Evolutionary conservation across 2,888 invertebrate genomes (phyloP).

Genomic region (Trichopoda pennipes): DNA sequence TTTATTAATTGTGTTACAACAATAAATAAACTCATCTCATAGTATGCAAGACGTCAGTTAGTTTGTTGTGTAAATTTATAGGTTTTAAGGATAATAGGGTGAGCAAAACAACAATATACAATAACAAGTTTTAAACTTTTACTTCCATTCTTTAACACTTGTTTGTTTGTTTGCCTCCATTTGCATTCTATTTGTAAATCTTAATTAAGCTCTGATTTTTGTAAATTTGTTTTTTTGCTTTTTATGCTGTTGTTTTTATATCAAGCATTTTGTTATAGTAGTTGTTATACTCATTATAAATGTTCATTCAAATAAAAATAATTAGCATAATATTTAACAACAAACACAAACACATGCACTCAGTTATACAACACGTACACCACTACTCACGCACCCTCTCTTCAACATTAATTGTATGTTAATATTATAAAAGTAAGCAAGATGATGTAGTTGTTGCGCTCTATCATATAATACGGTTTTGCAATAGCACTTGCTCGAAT

Average conservation of each 20-base stretch:
- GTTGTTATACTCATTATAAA: slow-evolving; percentile 60
- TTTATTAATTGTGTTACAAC: slow-evolving; percentile 66
- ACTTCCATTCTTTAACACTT: neutral
- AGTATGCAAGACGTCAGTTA: slow-evolving; percentile 30
- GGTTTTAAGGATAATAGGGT: neutral
- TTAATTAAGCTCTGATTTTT: slow-evolving; percentile 60
- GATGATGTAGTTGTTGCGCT: slow-evolving; percentile 12
- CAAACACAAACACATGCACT: slow-evolving; percentile 18
- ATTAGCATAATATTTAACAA: slow-evolving; percentile 68
- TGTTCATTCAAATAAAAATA: slow-evolving; percentile 59
- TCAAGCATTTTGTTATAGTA: slow-evolving; percentile 27
- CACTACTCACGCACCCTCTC: slow-evolving; percentile 19
- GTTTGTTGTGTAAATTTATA: slow-evolving; percentile 17
- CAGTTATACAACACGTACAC: slow-evolving; percentile 6
- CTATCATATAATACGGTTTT: slow-evolving; percentile 26
- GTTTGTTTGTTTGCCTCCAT: neutral
- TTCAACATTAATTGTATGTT: slow-evolving; percentile 21
- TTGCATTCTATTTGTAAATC: slow-evolving; percentile 13
- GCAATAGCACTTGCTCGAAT: slow-evolving; percentile 10
- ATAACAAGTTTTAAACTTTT: slow-evolving; percentile 10
- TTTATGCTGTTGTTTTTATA: slow-evolving; percentile 30
- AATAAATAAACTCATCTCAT: slow-evolving; percentile 60
- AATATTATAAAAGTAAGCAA: slow-evolving; percentile 2
- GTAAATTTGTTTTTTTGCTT: slow-evolving; percentile 28
- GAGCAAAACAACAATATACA: neutral